Conservation (phyloP, 2,888 invertebrate genomes). For the Pollenia griseotomentosa region DNA sequence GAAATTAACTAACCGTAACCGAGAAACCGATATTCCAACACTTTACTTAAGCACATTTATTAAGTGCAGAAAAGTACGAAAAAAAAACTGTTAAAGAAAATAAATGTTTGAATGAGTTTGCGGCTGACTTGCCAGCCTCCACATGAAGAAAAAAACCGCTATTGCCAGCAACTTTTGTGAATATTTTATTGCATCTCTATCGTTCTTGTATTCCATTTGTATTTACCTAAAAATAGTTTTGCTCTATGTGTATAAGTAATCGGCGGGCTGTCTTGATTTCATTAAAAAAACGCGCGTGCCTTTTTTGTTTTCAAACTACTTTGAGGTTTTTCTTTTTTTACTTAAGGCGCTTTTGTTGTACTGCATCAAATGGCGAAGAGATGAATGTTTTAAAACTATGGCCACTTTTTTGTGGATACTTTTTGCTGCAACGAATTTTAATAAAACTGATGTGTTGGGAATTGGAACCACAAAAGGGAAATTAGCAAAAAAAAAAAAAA, state of each 20-base stretch:
- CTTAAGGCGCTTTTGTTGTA: neutral
- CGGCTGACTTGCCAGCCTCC: slow-evolving; percentile 29
- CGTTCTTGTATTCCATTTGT: neutral
- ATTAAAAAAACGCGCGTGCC: slow-evolving; percentile 58
- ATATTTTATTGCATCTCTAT: slow-evolving; percentile 1
- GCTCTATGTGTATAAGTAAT: slow-evolving; percentile 42
- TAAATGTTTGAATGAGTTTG: slow-evolving; percentile 19
- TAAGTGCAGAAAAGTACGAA: neutral
- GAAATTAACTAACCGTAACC: slow-evolving; percentile 53
- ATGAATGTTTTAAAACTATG: slow-evolving; percentile 26
- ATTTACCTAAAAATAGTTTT: slow-evolving; percentile 40
- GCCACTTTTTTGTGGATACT: slow-evolving; percentile 5
- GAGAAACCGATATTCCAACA: slow-evolving; percentile 50
- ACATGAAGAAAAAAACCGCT: slow-evolving; percentile 34
- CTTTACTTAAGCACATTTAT: slow-evolving; percentile 28
- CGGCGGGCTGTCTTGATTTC: slow-evolving; percentile 8
- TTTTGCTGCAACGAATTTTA: neutral
- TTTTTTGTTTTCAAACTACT: slow-evolving; percentile 4
- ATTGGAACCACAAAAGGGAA: too few relatives aligned
- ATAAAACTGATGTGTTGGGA: neutral
- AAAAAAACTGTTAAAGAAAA: neutral
- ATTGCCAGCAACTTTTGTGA: slow-evolving; percentile 11
- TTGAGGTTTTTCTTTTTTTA: neutral
- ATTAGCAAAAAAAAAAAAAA: too few relatives aligned
- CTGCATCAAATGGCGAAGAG: slow-evolving; percentile 5